Percentiles rank a stretch among this genome's conserved stretches.
These are phyloP conservation scores for Polietes domitor DNA, from an alignment of 2,888 invertebrate species.

Conservation along the genomic window DNA sequence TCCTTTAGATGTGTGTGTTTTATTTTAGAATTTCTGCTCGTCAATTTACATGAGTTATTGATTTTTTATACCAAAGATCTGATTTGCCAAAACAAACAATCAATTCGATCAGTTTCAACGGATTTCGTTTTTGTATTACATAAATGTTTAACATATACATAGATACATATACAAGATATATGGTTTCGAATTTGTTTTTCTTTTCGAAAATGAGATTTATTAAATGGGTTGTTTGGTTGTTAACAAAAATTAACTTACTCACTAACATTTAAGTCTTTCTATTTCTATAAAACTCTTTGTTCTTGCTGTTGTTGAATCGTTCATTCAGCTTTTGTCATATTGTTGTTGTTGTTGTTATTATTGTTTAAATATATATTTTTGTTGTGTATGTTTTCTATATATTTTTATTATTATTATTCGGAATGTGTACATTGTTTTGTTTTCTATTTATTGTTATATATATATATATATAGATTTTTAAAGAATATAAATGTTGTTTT, in stretches of 20 bases:
- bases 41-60: constrained; percentile 45
- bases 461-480: constrained; percentile 1
- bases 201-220: not conserved
- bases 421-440: constrained; percentile 9
- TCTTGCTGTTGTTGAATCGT: constrained; percentile 30
- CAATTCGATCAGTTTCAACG: constrained; percentile 28
- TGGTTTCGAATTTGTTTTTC: constrained; percentile 8
- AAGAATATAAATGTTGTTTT: constrained; percentile 17
- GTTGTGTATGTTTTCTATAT: not conserved
- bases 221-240: constrained; percentile 21
- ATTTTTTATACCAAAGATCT: constrained; percentile 31
- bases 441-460: not conserved
- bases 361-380: constrained; percentile 10
- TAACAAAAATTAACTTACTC: constrained; percentile 50
- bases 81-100: constrained; percentile 21
- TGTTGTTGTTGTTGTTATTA: too few species aligned
- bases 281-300: constrained; percentile 64
- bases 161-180: not conserved
- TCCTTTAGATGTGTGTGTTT: constrained; percentile 53
- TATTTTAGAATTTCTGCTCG: constrained; percentile 51
- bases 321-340: not conserved
- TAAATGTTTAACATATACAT: not conserved
- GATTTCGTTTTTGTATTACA: not conserved
- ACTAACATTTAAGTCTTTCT: constrained; percentile 67
- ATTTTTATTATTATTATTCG: not conserved